Conservation (phyloP, 2,113 vertebrate species). For the Gallinago undulata region DNA sequence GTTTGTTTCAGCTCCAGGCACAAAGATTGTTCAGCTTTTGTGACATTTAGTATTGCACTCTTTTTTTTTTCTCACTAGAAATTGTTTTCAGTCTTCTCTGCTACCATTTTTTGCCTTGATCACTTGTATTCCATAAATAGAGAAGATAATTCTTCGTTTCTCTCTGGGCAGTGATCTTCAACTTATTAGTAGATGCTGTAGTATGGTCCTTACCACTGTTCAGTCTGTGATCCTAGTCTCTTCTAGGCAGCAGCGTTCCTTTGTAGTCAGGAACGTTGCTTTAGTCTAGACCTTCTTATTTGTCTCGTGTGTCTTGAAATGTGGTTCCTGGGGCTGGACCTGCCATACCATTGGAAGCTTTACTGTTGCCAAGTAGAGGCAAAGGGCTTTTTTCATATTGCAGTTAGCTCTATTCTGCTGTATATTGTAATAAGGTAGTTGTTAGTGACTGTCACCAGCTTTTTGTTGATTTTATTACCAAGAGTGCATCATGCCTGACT, state of each 20-base stretch:
- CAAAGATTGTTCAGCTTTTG: not conserved
- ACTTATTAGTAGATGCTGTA: not conserved
- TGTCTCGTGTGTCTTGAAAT: accelerated
- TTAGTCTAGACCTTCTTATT: not conserved
- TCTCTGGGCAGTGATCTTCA: not conserved
- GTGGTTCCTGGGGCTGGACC: not conserved
- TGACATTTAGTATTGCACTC: not conserved
- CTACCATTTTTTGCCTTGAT: not conserved
- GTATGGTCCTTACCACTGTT: not conserved
- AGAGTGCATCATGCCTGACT: not conserved
- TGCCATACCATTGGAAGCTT: not conserved
- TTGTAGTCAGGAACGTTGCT: not conserved
- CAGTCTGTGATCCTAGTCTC: not conserved
- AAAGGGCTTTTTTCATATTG: not conserved
- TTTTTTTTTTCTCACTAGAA: not conserved
- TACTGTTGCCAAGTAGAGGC: not conserved
- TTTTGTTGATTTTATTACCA: not conserved
- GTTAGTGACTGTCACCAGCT: not conserved
- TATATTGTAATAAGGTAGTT: not conserved
- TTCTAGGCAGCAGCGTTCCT: not conserved
- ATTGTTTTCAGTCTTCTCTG: not conserved
- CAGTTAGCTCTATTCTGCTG: not conserved
- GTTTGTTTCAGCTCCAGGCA: not conserved
- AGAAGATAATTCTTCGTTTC: not conserved
- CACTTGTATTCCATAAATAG: not conserved